Conservation (phyloP, 2,113 vertebrate genomes). For the Burhinus bistriatus region DNA sequence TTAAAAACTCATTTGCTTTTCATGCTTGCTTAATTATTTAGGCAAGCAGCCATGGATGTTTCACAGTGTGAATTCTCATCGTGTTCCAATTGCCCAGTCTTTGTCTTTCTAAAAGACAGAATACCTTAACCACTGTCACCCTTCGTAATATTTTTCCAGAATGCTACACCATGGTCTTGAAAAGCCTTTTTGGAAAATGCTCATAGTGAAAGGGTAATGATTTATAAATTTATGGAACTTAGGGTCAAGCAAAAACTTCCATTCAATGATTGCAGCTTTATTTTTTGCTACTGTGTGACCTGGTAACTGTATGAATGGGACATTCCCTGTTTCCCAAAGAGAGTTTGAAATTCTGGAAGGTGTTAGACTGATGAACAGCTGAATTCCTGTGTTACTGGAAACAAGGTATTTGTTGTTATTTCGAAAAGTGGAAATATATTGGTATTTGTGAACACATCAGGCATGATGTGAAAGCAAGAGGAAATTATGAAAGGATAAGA, state of each 20-base stretch:
- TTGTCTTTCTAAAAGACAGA: neutral
- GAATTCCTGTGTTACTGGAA: neutral
- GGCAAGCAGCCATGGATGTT: conserved; percentile 64
- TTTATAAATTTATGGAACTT: neutral
- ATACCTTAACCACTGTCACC: neutral
- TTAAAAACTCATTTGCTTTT: conserved; percentile 71
- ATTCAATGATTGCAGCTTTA: neutral
- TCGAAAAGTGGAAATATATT: neutral
- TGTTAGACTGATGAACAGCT: neutral
- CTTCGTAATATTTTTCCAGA: neutral
- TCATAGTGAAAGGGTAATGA: neutral
- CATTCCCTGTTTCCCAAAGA: neutral
- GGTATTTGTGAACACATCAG: conserved; percentile 26
- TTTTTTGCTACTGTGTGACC: neutral
- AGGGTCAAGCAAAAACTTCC: neutral
- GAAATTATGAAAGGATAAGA: conserved; percentile 12
- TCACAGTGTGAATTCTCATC: conserved; percentile 45
- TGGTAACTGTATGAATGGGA: neutral
- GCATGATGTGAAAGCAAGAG: neutral
- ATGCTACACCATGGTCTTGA: neutral
- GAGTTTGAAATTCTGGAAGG: neutral
- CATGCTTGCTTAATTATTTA: conserved; percentile 69
- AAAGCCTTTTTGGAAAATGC: neutral
- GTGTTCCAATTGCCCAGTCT: conserved; percentile 5
- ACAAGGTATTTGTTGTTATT: neutral